Conservation (phyloP, 2,113 vertebrate genomes). For the Emydura subglobosa region DNA sequence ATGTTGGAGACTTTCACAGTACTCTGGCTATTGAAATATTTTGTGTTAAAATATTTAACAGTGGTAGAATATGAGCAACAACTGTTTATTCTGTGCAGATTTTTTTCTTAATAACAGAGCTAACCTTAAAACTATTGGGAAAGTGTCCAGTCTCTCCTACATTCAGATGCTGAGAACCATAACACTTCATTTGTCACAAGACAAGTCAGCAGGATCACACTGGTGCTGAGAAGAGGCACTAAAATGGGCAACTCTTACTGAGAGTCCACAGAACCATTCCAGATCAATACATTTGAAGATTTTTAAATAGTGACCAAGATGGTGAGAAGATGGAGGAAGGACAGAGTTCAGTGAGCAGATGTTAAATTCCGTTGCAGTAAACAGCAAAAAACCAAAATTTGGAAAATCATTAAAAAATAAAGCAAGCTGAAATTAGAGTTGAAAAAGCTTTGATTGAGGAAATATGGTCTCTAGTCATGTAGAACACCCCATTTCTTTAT, state of each 20-base stretch:
- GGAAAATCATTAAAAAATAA: background rate
- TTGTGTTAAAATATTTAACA: background rate
- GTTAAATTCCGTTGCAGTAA: background rate
- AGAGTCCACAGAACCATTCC: background rate
- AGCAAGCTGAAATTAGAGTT: background rate
- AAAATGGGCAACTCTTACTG: background rate
- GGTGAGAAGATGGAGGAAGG: background rate
- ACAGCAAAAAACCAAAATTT: background rate
- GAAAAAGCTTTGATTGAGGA: background rate
- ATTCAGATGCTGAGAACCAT: background rate
- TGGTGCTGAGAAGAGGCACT: background rate
- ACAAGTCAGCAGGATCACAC: background rate
- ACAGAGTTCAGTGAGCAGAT: background rate
- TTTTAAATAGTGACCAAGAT: fast-evolving
- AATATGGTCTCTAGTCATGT: background rate
- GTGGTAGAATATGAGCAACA: background rate
- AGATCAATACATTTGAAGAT: background rate
- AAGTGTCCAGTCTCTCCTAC: background rate
- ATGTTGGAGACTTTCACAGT: background rate
- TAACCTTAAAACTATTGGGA: background rate
- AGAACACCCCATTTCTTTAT: background rate
- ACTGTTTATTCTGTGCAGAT: background rate
- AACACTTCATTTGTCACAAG: background rate
- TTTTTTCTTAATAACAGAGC: background rate
- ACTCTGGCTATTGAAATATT: background rate